Conservation (phyloP, 2,797 vertebrate species). For the Peromyscus attwateri region DNA sequence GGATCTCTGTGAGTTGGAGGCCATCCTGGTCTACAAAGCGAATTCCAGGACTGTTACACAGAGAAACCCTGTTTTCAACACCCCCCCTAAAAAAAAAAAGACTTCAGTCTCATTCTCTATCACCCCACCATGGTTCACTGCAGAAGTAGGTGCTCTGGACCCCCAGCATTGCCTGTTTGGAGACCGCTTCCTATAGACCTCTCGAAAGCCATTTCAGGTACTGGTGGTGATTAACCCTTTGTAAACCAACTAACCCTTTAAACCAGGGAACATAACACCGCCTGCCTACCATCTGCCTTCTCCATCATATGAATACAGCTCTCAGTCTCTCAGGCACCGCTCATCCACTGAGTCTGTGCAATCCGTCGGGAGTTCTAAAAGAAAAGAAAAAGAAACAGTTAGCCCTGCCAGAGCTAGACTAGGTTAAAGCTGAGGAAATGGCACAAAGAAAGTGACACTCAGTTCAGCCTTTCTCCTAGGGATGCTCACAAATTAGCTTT, state of each 20-base stretch:
- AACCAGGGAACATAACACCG: background rate
- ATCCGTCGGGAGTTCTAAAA: conserved; percentile 66
- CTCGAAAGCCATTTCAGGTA: background rate
- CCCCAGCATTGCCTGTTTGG: background rate
- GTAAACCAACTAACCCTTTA: background rate
- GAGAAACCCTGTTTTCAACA: background rate
- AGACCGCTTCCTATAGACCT: background rate
- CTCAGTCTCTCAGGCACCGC: conserved; percentile 78
- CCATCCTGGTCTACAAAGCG: background rate
- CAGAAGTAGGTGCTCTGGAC: background rate
- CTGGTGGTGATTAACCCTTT: background rate
- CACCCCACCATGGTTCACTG: background rate
- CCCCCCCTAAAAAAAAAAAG: background rate
- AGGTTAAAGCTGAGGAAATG: background rate
- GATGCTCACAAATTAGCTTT: background rate
- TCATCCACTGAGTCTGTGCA: conserved; percentile 70
- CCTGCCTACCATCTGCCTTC: conserved; percentile 87
- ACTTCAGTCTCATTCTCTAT: background rate
- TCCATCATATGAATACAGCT: conserved; percentile 85
- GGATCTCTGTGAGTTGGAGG: background rate
- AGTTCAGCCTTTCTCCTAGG: background rate
- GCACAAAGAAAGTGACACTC: background rate
- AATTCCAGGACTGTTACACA: background rate
- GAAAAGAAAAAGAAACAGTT: conserved; percentile 31
- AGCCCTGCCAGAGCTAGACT: background rate